Conservation (phyloP, 2,888 invertebrate species). For the Leptogaster cylindrica region DNA sequence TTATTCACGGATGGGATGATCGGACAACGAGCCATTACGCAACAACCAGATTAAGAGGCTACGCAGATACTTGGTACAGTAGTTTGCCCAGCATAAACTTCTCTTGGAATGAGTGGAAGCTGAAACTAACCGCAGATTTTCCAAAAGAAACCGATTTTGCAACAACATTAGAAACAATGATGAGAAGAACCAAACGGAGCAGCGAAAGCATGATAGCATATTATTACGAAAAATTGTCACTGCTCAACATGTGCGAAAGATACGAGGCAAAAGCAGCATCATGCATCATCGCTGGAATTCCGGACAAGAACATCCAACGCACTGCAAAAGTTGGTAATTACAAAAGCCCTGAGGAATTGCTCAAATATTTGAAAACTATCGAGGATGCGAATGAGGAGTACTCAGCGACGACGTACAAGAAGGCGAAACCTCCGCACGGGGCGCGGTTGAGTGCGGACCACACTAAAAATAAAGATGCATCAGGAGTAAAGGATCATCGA, state of each 20-base stretch:
- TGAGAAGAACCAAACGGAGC: not conserved
- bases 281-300: conserved; percentile 39
- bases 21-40: conserved; percentile 37
- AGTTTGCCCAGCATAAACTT: conserved; percentile 37
- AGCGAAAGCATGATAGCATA: conserved; percentile 36
- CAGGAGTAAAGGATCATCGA: not conserved
- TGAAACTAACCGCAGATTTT: conserved; percentile 38
- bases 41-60: conserved; percentile 19
- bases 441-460: not conserved
- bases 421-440: not conserved
- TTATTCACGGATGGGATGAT: conserved; percentile 40
- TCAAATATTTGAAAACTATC: conserved; percentile 37
- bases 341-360: conserved; percentile 35
- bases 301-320: conserved; percentile 21
- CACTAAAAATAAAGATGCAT: not conserved
- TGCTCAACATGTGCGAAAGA: conserved; percentile 31
- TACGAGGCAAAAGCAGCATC: conserved; percentile 27
- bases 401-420: not conserved
- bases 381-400: no score
- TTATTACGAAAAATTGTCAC: conserved; percentile 43
- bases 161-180: conserved; percentile 29
- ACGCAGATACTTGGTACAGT: conserved; percentile 40
- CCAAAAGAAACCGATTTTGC: conserved; percentile 38
- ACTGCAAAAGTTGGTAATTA: conserved; percentile 38
- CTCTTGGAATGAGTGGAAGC: conserved; percentile 43